Evolutionary conservation across 2,797 vertebrate species (phyloP), one percentile per base, ranked within the genome.

Genomic region (Lepilemur septentrionalis): DNA sequence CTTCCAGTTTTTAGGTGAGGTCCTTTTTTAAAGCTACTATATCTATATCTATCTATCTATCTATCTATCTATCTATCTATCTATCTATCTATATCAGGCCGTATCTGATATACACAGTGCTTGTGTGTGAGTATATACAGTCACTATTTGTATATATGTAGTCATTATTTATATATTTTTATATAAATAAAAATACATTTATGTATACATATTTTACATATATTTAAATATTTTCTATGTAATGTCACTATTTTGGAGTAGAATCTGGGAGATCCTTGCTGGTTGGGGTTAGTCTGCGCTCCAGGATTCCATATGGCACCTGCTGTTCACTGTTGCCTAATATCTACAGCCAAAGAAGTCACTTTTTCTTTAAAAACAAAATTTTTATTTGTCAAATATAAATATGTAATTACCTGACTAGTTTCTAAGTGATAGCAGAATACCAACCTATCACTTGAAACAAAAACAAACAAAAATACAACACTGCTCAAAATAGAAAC

Each of bases 401-500:
- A 79, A 78, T 72, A 73, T 15, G 50, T 22, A 48, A 35, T 55
- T 79, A 43, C 3, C 22, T 23, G 23, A 25, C 57, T 80, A 9
- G 3, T 57, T 93, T 72, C 35, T 59, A 81, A 88, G 70, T 41
- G 50, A 83, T 73, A 75, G 72, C 46, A 82, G 48, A 94, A 94
- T 76, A 90, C 13, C 76, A 80, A 65, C 70, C 4, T 88, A 35
- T 70, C n/a, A 46, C 50, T 89, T 86, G n/a, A 83, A 94, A 85
- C 18, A 85, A 76, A 81, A 81, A 88, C 8, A 85, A 91, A 91
- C 75, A 82, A 79, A 92, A 91, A 92, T 32, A 76, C 1, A 79
- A 70, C 35, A 75, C 22, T 75, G 43, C 25, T 96, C 41, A 67
- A 76, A 90, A 90, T 59, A 55, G 75, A 85, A 85, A 78, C 15